phyloP scores from a whole-genome alignment of 2,888 invertebrate species.

The Lochmaea crataegi region DNA sequence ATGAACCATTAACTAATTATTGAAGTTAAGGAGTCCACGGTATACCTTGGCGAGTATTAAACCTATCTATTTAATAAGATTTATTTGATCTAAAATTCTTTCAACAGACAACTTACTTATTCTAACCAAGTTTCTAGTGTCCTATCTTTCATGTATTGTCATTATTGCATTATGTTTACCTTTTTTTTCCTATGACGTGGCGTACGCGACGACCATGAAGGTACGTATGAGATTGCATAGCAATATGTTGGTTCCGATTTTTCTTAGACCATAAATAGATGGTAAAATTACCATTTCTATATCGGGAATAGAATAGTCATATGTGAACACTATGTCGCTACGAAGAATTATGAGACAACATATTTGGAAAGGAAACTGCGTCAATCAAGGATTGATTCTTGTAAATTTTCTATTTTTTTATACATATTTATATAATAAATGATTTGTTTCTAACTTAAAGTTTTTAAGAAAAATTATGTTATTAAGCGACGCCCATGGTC shows the following conservation, averaged over 20 bases:
- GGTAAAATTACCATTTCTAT: conserved; percentile 20
- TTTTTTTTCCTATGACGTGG: background rate
- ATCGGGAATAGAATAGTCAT: conserved; percentile 20
- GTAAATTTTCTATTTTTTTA: background rate
- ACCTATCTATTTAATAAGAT: too few species aligned
- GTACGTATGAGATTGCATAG: background rate
- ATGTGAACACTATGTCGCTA: conserved; percentile 15
- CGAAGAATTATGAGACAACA: conserved; percentile 14
- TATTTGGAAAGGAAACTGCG: background rate
- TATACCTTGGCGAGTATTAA: too few species aligned
- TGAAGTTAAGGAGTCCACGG: too few species aligned
- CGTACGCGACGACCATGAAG: background rate
- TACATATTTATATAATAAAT: background rate
- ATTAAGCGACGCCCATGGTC: too few species aligned
- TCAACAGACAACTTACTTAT: too few species aligned
- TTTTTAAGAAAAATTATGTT: background rate
- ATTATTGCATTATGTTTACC: background rate
- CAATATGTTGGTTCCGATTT: conserved; percentile 11
- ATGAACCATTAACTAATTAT: too few species aligned
- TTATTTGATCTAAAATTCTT: too few species aligned
- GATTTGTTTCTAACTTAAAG: background rate
- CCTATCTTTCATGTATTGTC: background rate
- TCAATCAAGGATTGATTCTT: background rate
- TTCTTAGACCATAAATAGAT: conserved; percentile 12
- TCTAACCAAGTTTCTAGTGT: too few species aligned